Evolutionary conservation across 2,113 vertebrate species (phyloP).

Genomic region (Phaetusa simplex): DNA sequence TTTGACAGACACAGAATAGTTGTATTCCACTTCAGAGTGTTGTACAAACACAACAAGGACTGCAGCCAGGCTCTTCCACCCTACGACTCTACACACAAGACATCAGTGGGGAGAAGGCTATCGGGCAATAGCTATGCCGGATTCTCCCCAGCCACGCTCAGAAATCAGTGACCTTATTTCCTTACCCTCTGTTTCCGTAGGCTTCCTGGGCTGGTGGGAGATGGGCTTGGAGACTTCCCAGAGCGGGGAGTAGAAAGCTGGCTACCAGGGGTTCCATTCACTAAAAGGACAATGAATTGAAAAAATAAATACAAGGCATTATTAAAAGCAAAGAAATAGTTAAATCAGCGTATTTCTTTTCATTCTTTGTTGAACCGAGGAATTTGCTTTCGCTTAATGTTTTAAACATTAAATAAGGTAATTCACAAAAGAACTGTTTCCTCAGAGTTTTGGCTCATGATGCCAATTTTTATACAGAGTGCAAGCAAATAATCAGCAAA

Average conservation of each 20-base stretch:
- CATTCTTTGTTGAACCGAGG: neutral
- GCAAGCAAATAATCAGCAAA: slow-evolving; percentile 9
- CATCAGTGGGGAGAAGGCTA: neutral
- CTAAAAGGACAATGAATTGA: slow-evolving; percentile 69
- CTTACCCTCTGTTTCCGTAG: slow-evolving; percentile 94
- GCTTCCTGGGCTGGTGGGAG: slow-evolving; percentile 95
- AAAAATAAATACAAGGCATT: slow-evolving; percentile 11
- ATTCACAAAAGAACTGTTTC: neutral
- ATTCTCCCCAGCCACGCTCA: neutral
- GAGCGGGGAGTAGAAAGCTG: slow-evolving; percentile 96
- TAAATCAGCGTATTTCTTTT: neutral
- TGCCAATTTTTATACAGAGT: neutral
- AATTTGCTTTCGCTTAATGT: neutral
- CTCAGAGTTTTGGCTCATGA: neutral
- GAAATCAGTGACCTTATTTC: slow-evolving; percentile 33
- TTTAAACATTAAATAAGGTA: neutral
- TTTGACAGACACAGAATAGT: slow-evolving; percentile 1
- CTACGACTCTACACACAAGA: neutral
- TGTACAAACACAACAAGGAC: neutral
- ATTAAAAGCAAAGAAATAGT: neutral
- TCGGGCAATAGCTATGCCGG: neutral
- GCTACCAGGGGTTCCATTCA: slow-evolving; percentile 95
- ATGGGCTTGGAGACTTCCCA: slow-evolving; percentile 94
- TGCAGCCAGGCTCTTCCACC: neutral
- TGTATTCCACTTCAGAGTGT: neutral